Evolutionary conservation across 2,797 vertebrate genomes (phyloP), one percentile per base, ranked within the genome.

Genomic region (Nannoperca australis): DNA sequence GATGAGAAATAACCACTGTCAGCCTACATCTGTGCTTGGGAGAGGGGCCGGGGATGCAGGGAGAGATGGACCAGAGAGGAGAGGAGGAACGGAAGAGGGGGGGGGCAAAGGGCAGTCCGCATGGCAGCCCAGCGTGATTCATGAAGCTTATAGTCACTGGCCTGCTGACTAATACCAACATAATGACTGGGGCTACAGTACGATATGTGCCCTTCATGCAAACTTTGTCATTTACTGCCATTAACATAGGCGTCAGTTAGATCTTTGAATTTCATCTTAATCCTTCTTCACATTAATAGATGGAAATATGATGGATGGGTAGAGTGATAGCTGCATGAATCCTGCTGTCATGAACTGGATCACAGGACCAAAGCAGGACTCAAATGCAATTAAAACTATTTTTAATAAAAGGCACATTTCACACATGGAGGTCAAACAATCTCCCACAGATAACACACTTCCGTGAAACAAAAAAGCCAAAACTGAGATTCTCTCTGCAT

Each of bases 1-100:
- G 91, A 92, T 95, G 96, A 96, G 95, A 95, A 95, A 97, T 95
- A 96, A 95, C 93, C 93, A 81, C 93, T 95, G 95, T 96, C 96
- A 95, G 92, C 90, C 92, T 83, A 85, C 84, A 95, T 96, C 67
- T 87, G 88, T 76, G 84, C 91, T 93, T 91, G 92, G 93, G 81
- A 93, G 66, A 44, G 60, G 36, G 70, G 66, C 10, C 1, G 27
- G 30, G 58, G 49, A 30, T 22, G 49, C 7, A 6, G 73, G 66
- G 47, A 24, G 40, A 51, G 73, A 79, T 72, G 73, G 81, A 67
- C 58, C 42, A 8, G 51, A 81, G 73, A 60, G 62, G 60, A 56
- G 59, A 61, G 59, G 72, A 70, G 73, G 68, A 34, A 62, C 9
- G 13, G 49, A 55, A 5, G 58, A 70, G 70, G 22, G 44, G 54